Evolutionary conservation across 1,140 invertebrate genomes (phyloP).

Genomic region (Chlorops oryzae): DNA sequence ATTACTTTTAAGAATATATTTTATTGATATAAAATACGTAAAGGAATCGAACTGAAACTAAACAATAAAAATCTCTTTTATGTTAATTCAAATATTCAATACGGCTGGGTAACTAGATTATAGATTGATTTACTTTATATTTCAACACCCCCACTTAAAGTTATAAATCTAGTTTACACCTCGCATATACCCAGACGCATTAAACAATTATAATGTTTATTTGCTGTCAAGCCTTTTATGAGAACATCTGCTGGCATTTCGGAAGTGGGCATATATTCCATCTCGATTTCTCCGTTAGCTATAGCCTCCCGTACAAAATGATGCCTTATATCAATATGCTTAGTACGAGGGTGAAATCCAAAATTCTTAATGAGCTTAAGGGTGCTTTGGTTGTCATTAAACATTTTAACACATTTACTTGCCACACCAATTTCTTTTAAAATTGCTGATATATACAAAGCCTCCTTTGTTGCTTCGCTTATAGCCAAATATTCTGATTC

Average conservation of each 20-base stretch:
- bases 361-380: constrained; percentile 27
- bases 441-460: constrained; percentile 2
- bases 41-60: no score
- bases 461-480: constrained; percentile 2
- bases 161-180: not conserved
- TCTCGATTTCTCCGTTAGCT: constrained; percentile 16
- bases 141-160: constrained; percentile 11
- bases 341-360: constrained; percentile 27
- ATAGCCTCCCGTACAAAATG: constrained; percentile 31
- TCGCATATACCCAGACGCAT: not conserved
- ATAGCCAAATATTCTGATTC: constrained; percentile 46
- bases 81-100: no score
- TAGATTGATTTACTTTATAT: no score
- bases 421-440: constrained; percentile 1
- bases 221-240: constrained; percentile 14
- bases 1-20: no score
- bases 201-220: constrained; percentile 11
- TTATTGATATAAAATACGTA: no score
- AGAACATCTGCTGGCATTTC: constrained; percentile 33
- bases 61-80: no score
- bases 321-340: constrained; percentile 39
- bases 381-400: constrained; percentile 30
- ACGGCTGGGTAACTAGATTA: no score
- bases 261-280: constrained; percentile 19
- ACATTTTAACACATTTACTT: not conserved